Conservation (phyloP, 1,140 invertebrate genomes). For the Luehdorfia chinensis region DNA sequence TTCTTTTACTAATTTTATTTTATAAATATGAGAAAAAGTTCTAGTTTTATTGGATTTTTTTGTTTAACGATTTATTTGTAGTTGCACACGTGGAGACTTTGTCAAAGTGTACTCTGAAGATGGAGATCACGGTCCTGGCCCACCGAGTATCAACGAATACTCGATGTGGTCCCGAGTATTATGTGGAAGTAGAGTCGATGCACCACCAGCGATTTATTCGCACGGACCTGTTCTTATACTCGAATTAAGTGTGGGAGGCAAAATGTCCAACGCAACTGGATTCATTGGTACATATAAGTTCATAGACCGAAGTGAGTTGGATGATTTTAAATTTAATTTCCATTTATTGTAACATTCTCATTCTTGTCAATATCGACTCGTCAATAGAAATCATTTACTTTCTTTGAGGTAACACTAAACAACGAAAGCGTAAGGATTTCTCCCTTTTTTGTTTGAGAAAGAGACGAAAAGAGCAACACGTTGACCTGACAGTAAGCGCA, state of each 20-base stretch:
- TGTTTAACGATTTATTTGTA: no score
- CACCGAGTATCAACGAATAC: slow-evolving; percentile 85
- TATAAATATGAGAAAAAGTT: no score
- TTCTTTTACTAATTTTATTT: no score
- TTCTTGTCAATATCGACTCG: no score
- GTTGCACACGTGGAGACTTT: slow-evolving; percentile 86
- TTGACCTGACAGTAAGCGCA: no score
- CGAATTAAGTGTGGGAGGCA: slow-evolving; percentile 83
- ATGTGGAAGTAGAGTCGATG: slow-evolving; percentile 85
- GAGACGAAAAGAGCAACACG: no score
- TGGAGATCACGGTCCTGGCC: slow-evolving; percentile 79
- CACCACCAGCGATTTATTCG: slow-evolving; percentile 88
- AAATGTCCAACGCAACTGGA: slow-evolving; percentile 82
- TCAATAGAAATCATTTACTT: no score
- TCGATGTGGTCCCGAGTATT: slow-evolving; percentile 86
- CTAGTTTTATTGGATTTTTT: no score
- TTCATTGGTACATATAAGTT: slow-evolving; percentile 89
- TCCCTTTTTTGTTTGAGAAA: no score
- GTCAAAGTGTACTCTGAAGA: slow-evolving; percentile 84
- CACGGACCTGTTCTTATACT: slow-evolving; percentile 86
- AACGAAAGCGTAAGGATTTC: no score
- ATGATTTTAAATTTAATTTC: neutral
- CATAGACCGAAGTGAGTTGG: slow-evolving; percentile 89
- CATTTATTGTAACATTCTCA: slow-evolving; percentile 1
- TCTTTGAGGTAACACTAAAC: neutral